Percentiles rank a stretch among this genome's conserved stretches.
phyloP scores from a whole-genome alignment of 2,888 invertebrate species.

The Apotomis betuletana region DNA sequence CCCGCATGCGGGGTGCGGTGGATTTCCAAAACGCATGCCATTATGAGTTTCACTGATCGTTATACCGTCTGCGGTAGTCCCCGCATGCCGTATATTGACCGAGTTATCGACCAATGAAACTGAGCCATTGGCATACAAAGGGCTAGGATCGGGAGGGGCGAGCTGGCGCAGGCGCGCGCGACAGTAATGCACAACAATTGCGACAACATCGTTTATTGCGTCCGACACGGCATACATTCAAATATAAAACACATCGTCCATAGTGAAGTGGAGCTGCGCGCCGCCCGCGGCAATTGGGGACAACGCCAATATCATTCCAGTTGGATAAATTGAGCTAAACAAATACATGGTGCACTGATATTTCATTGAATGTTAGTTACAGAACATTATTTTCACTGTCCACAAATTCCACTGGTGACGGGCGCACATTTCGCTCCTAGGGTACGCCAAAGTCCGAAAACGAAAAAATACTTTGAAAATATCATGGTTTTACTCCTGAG shows the following conservation, averaged over 20 bases:
- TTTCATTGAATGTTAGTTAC: neutral
- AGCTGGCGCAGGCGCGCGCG: slow-evolving; percentile 3
- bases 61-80: too few relatives aligned
- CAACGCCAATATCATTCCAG: neutral
- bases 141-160: neutral
- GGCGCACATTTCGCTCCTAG: neutral
- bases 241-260: slow-evolving; percentile 57
- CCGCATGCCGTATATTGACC: too few relatives aligned
- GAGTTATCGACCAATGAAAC: too few relatives aligned
- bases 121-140: too few relatives aligned
- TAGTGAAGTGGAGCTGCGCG: slow-evolving; percentile 41
- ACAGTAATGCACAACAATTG: slow-evolving; percentile 54
- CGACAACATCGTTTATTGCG: slow-evolving; percentile 48
- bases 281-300: neutral
- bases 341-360: too few relatives aligned
- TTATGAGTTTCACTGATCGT: too few relatives aligned
- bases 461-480: neutral
- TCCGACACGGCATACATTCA: slow-evolving; percentile 52
- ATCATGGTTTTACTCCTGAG: neutral
- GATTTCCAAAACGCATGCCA: too few relatives aligned
- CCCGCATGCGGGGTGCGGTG: too few relatives aligned
- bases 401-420: slow-evolving; percentile 3
- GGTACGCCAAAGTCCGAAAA: slow-evolving; percentile 5
- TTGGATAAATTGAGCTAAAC: too few relatives aligned
- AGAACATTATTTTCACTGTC: neutral